Conservation (phyloP, 2,113 vertebrate species). For the Hippocampus guttulatus region DNA sequence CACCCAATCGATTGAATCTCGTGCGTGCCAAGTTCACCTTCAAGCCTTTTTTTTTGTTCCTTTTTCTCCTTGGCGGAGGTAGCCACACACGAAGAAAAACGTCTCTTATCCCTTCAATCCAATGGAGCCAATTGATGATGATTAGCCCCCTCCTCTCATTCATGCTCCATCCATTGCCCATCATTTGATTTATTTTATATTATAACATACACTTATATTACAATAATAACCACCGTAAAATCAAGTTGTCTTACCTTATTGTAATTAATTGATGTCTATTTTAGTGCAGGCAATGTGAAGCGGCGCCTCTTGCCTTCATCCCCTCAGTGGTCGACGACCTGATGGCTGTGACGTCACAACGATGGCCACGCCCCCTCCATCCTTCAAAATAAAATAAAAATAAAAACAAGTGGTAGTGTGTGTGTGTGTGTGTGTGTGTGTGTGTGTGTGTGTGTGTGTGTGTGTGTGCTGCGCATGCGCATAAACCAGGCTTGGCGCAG, state of each 20-base stretch:
- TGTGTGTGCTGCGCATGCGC: background rate
- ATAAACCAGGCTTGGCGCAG: background rate
- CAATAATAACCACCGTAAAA: background rate
- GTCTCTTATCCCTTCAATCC: background rate
- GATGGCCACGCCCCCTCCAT: constrained; percentile 33
- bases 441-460: background rate
- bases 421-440: background rate
- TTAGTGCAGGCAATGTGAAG: constrained; percentile 5
- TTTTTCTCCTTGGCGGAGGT: background rate
- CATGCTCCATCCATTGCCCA: background rate
- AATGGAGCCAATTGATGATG: constrained; percentile 1
- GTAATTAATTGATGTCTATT: background rate
- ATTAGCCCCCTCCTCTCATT: background rate
- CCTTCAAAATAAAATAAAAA: background rate
- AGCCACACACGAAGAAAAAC: background rate
- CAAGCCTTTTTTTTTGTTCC: background rate
- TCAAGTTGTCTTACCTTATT: background rate
- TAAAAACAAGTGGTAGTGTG: background rate
- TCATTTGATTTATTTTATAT: background rate
- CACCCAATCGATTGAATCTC: no score
- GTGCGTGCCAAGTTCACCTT: background rate
- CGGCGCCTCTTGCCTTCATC: background rate
- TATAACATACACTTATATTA: background rate
- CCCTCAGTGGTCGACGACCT: background rate
- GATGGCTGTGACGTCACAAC: constrained; percentile 41